phyloP scores from a whole-genome alignment of 2,888 invertebrate genomes.

The Amphipoea oculea region DNA sequence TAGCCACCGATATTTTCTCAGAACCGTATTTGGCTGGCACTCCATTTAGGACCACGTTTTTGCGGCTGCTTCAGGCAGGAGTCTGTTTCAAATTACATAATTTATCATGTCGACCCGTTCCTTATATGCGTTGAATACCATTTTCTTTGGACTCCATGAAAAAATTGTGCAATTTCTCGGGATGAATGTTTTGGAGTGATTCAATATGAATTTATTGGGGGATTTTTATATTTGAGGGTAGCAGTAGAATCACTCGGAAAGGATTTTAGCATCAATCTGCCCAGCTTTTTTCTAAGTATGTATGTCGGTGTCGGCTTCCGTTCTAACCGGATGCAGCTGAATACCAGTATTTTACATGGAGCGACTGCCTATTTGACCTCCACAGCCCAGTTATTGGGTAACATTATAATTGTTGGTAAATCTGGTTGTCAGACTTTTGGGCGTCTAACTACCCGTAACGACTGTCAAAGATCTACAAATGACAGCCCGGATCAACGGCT shows the following conservation, averaged over 20 bases:
- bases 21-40: constrained; percentile 44
- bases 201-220: constrained; percentile 69
- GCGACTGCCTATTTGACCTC: neutral
- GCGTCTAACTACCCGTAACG: neutral
- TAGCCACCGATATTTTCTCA: constrained; percentile 50
- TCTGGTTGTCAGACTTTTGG: neutral
- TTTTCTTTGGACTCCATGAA: constrained; percentile 69
- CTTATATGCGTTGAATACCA: constrained; percentile 76
- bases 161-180: constrained; percentile 60
- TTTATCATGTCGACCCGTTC: constrained; percentile 79
- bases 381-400: neutral
- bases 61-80: constrained; percentile 62
- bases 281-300: neutral
- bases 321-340: neutral
- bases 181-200: constrained; percentile 64
- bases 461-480: no score
- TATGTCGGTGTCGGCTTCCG: neutral
- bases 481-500: no score
- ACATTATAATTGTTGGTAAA: neutral
- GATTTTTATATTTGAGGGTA: constrained; percentile 19
- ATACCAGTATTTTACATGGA: neutral
- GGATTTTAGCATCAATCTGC: neutral
- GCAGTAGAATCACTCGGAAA: neutral
- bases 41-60: constrained; percentile 63
- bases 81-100: constrained; percentile 82